A percentile compares a stretch with the other conserved stretches of the same genome.
Conservation (phyloP, 2,113 vertebrate species). For the Gopherus flavomarginatus region DNA sequence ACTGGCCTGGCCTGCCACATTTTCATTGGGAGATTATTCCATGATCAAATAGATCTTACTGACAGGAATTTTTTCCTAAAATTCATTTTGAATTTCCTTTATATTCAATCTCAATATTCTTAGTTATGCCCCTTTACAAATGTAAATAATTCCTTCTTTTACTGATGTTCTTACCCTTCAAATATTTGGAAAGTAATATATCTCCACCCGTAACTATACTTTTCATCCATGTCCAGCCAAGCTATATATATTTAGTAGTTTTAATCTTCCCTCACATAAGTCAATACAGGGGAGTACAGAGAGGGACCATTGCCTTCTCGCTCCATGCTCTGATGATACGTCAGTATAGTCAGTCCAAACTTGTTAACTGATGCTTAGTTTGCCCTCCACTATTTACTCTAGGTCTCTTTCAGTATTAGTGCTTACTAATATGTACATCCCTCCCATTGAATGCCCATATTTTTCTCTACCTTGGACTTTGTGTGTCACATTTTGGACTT, state of each 20-base stretch:
- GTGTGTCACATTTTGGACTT: neutral
- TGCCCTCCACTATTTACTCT: neutral
- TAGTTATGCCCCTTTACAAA: neutral
- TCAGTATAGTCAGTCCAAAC: neutral
- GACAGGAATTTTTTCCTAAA: neutral
- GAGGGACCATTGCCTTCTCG: neutral
- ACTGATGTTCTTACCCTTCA: neutral
- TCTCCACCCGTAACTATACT: neutral
- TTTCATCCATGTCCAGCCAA: neutral
- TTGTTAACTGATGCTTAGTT: neutral
- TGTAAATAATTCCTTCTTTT: neutral
- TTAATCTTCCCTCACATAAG: neutral
- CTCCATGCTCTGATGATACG: neutral
- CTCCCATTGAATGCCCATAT: neutral
- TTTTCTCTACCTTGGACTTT: neutral
- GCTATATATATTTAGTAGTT: neutral
- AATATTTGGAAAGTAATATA: neutral
- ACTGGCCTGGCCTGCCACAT: neutral
- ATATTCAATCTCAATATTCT: neutral
- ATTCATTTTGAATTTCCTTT: neutral
- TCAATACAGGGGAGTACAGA: neutral
- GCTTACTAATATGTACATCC: neutral
- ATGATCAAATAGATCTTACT: neutral
- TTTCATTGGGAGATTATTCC: neutral
- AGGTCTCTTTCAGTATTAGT: neutral